Evolutionary conservation across 2,888 invertebrate genomes (phyloP).

Genomic region (Machimus rusticus): DNA sequence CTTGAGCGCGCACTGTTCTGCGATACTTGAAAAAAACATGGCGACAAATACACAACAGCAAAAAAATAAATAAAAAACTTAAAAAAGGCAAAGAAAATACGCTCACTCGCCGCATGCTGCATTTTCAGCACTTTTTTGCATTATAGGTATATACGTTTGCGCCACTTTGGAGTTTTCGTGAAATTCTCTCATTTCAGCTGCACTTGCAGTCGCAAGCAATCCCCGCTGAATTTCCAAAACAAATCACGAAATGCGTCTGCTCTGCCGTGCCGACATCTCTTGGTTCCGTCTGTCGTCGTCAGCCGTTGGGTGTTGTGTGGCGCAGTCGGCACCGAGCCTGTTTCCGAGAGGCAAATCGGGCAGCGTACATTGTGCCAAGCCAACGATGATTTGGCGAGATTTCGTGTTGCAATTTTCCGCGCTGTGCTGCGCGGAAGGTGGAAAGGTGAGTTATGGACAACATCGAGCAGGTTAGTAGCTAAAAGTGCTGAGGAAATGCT

Average conservation of each 20-base stretch:
- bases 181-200: neutral
- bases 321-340: neutral
- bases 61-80: neutral
- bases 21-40: neutral
- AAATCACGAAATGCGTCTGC: slow-evolving; percentile 38
- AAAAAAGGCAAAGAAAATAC: neutral
- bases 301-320: neutral
- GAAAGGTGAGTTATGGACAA: slow-evolving; percentile 30
- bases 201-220: neutral
- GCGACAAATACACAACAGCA: neutral
- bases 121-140: neutral
- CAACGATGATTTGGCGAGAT: neutral
- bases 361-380: neutral
- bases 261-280: neutral
- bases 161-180: neutral
- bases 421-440: neutral
- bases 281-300: neutral
- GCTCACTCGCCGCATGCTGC: neutral
- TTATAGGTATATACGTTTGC: neutral
- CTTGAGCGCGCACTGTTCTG: neutral
- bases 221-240: slow-evolving; percentile 25
- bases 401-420: slow-evolving; percentile 7
- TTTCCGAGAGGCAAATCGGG: neutral
- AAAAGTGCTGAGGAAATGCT: slow-evolving; percentile 4
- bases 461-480: neutral